Base-by-base conservation (phyloP, 2,888 invertebrate species). In the Coremacera marginata region DNA sequence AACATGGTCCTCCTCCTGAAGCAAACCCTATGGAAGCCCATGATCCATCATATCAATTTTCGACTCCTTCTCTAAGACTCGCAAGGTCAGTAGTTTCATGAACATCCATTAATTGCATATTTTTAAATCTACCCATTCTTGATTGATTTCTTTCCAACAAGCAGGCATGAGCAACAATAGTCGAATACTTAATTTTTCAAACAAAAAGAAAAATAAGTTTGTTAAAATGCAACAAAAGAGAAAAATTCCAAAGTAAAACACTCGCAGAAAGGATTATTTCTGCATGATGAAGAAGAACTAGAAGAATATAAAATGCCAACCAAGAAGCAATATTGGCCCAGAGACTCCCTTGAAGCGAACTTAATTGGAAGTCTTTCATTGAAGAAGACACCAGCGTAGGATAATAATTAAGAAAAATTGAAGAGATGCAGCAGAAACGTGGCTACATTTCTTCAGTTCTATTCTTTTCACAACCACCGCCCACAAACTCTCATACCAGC, bases 371-470 rank as follows among this genome's bases (percentile, higher is more conserved):
- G 68, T 70, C 62, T 77, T 75, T 76, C 70, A 80, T 80, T 78
- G 75, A 77, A 63, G 34, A 55, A 55, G 55, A 78, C 75, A 71
- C 73, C 49, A 27, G 44, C 27, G 3, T 52, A 70, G 75, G 78
- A 68, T 70, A 75, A 74, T 78, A 78, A 77, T 80, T 78, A 78
- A 77, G 75, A 78, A 77, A 68, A 80, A 77, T 80, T 67, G 78
- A 75, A 75, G 74, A 73, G 62, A 72, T 62, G 52, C 62, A 16
- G 31, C 73, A 3, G 27, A 65, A 1, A 34, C 27, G 14, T n/a
- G 11, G 60, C 55, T 19, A 8, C 70, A 9, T 11, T 65, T 14
- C 65, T 37, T 31, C 31, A 63, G n/a, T 16, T 65, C 19, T 19
- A 31, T 27, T 31, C 11, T 7, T 60, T 22, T 11, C 25, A 25